Base-by-base conservation (phyloP, 2,113 vertebrate genomes). In the Neodon shergylaensis region DNA sequence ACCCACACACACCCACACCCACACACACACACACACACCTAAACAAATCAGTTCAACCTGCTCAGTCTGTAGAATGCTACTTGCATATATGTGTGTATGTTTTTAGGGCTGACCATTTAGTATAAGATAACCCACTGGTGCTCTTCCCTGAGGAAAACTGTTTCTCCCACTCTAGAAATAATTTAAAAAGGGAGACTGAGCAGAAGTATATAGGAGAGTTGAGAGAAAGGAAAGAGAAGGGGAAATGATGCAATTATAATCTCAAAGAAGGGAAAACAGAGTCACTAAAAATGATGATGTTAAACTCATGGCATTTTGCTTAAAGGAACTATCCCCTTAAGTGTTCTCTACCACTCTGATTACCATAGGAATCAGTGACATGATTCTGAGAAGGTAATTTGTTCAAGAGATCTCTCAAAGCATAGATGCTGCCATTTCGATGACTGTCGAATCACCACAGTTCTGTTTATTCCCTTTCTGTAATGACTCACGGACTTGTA, bases 401-500 rank as follows among this genome's bases (percentile, higher is more conserved):
- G 65, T 83, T 92, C 95, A 96, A 77, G 44, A 84, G 28, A 66
- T 63, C 31, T 33, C 70, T 92, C 65, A 92, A 96, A 97, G 95
- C 19, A 86, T 36, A 73, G 65, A 89, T 63, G 33, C 61, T 93
- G 44, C 47, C 39, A 74, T 91, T 91, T 96, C 68, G 47, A 66
- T 70, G 54, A 95, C 90, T 88, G 93, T 7, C 74, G 88, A 84
- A 94, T 73, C 76, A 44, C 39, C 82, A 79, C 44, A 92, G 86
- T 13, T 74, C 73, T 49, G 90, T 58, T 74, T 19, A 65, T 93
- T 93, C 93, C 68, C 58, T 88, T 94, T 97, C 79, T 58, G 28
- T 91, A 68, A 83, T 97, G 93, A 96, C 31, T 96, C 91, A 93
- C 84, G 49, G n/a, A 88, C 36, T 91, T 95, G 82, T 42, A 83